Evolutionary conservation across 2,797 vertebrate genomes (phyloP), one percentile per base, ranked within the genome.

Genomic region (Stomatorhinus walkeri): DNA sequence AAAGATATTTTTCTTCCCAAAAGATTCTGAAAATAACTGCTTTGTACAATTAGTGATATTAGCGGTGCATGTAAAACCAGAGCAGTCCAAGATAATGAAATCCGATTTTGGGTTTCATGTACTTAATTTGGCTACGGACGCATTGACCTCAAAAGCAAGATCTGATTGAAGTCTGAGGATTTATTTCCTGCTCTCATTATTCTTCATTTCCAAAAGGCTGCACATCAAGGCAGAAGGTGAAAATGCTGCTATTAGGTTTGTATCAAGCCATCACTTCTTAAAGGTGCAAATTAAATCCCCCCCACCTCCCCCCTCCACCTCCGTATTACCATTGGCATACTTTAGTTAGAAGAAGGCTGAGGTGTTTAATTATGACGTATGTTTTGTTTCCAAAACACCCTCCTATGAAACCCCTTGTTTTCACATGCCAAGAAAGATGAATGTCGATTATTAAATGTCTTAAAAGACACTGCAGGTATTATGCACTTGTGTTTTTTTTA

Each of bases 121-220:
- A 56, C 85, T 56, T 86, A 56, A 56, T 86, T 86, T 86, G 48
- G 49, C 85, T 40, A 2, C 14, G 5, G 54, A 19, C 85, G 24
- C 85, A 86, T 56, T 86, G 85, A 86, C 85, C 85, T 56, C 85
- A 86, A 86, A 86, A 86, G 46, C 19, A 40, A 28, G 51, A 86
- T 86, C 51, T 56, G 85, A 86, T 86, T 52, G 85, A 86, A 56
- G 85, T 86, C 85, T 36, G 51, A 86, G 85, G 85, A 86, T 56
- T 86, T 86, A 54, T 36, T 86, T 86, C 24, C 83, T 49, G 12
- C 24, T 52, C 85, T 86, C 85, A 56, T 86, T 86, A 86, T 54
- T 54, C 28, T 56, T 54, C 49, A 24, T 19, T 16, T 86, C 14
- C 48, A 32, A 86, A 86, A 32, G 43, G 46, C 81, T 28, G 81